phyloP scores from a whole-genome alignment of 2,888 invertebrate genomes.

The Drosophila melanosoma region DNA sequence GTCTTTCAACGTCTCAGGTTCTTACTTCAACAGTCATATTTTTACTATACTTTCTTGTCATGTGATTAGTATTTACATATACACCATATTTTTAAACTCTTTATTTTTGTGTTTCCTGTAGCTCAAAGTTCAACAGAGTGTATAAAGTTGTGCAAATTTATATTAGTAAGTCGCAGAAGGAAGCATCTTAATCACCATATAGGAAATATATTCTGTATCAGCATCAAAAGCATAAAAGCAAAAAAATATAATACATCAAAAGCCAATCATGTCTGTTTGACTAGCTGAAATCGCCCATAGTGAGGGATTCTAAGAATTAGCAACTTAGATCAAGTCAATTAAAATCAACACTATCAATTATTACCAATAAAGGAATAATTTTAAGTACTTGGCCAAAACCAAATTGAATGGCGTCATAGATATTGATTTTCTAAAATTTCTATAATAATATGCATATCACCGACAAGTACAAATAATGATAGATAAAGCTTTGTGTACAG shows the following conservation, averaged over 20 bases:
- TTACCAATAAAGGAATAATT: neutral
- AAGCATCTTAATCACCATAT: neutral
- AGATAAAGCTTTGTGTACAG: neutral
- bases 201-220: neutral
- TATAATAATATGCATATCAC: neutral
- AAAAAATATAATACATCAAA: too few species aligned
- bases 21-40: neutral
- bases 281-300: neutral
- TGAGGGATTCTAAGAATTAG: neutral
- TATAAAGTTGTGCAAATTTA: neutral
- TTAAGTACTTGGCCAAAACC: neutral
- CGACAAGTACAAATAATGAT: neutral
- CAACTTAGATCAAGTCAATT: neutral
- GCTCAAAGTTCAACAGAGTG: neutral
- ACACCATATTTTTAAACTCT: slow-evolving; percentile 20
- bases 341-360: neutral
- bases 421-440: neutral
- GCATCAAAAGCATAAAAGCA: neutral
- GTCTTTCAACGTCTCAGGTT: too few species aligned
- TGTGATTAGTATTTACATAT: slow-evolving; percentile 61
- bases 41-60: slow-evolving; percentile 22
- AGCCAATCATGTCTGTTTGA: neutral
- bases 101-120: neutral
- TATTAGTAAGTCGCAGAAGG: neutral
- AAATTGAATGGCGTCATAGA: neutral